Base-by-base conservation (phyloP, 2,797 vertebrate species). In the Xiphorhynchus erythropygius region DNA sequence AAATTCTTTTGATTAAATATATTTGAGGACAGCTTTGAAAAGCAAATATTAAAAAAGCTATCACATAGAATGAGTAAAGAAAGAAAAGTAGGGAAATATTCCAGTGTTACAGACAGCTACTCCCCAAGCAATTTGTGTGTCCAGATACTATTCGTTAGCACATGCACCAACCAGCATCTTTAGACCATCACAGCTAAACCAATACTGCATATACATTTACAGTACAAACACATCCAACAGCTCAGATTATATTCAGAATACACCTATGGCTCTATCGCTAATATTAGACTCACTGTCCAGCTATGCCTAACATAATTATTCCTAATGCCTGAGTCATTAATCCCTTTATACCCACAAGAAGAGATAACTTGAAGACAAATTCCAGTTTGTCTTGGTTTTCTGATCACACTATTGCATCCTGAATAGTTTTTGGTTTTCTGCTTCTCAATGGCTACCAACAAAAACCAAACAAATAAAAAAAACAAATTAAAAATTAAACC, bases 321-420 rank as follows among this genome's bases (percentile, higher is more conserved):
- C 84, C 41, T 94, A 95, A 87, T 76, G 77, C 56, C 24, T 56
- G 52, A 88, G 56, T 88, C 77, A 82, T 81, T 93, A 96, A 95
- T 94, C 87, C 41, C 41, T 92, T 95, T 92, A 85, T 42, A 91
- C 8, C 27, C 33, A 39, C 62, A 86, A 67, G 53, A 86, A 91
- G 47, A 84, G 80, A 49, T 13, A 92, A 93, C 59, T 46, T 82
- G 89, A 90, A 79, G 77, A 47, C 56, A 91, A 94, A 94, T 86
- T 91, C 67, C 37, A 91, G 50, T 77, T 90, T 70, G 47, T 63
- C 67, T 87, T 87, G 59, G 12, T 87, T 93, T 93, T 92, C 2
- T 2, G 44, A 92, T 71, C 53, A 83, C 27, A 41, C 15, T 70
- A 5, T 56, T 56, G 67, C 17, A 69, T 37, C 39, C 62, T 39